These are phyloP conservation scores for Nysson spinosus DNA, from an alignment of 2,888 invertebrate genomes.

Conservation along the genomic window DNA sequence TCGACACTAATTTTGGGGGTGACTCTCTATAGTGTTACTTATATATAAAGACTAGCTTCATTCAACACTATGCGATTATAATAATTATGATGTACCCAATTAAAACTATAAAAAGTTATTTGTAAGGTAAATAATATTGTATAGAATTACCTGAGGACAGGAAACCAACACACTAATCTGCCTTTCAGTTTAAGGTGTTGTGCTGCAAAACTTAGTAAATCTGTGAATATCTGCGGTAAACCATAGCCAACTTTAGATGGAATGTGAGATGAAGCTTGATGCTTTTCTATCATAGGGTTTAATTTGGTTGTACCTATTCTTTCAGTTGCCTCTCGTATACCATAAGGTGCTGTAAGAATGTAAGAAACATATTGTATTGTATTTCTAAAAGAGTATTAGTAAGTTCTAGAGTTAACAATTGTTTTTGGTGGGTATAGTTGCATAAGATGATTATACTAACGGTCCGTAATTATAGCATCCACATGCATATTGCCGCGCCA, in stretches of 20 bases:
- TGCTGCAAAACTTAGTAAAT: slow-evolving; percentile 91
- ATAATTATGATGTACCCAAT: no score
- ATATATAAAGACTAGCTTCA: no score
- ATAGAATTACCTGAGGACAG: slow-evolving; percentile 90
- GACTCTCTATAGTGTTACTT: no score
- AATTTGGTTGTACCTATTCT: slow-evolving; percentile 83
- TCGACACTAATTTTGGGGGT: no score
- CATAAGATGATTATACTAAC: slow-evolving; percentile 80
- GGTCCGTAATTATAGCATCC: slow-evolving; percentile 97
- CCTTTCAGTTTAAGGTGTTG: slow-evolving; percentile 86
- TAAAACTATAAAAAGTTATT: no score
- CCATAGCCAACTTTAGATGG: slow-evolving; percentile 93
- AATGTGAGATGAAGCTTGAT: slow-evolving; percentile 84
- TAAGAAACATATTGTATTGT: no score
- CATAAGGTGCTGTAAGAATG: slow-evolving; percentile 93
- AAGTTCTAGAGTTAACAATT: slow-evolving; percentile 7
- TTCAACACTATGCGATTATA: no score
- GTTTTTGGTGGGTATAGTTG: neutral
- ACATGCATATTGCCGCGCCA: slow-evolving; percentile 86
- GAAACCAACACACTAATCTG: slow-evolving; percentile 96
- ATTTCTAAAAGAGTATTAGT: slow-evolving; percentile 1
- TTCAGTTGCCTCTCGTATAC: slow-evolving; percentile 95
- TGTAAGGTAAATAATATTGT: neutral
- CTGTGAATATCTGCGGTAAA: slow-evolving; percentile 88
- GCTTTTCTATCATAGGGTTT: slow-evolving; percentile 82